Conservation (phyloP, 2,888 invertebrate genomes). For the Thysanoteuthis rhombus region DNA sequence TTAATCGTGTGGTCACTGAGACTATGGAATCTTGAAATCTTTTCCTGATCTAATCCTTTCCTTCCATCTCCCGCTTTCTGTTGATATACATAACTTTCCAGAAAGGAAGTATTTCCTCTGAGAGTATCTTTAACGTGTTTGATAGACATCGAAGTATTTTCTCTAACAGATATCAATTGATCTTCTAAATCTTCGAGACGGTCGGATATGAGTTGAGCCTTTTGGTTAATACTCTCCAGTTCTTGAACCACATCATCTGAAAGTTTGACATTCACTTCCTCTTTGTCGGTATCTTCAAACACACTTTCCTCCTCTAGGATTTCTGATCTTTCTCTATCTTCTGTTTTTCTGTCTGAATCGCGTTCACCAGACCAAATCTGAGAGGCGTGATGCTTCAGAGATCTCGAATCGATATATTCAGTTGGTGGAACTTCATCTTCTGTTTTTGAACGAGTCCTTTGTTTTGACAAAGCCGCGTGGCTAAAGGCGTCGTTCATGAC, state of each 20-base stretch:
- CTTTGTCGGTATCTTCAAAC: background rate
- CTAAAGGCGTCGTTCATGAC: background rate
- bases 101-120: background rate
- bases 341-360: background rate
- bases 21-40: background rate
- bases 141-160: background rate
- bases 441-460: background rate
- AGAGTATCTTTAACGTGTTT: background rate
- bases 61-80: background rate
- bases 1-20: background rate
- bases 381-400: background rate
- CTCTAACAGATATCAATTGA: background rate
- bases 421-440: background rate
- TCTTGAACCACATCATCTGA: background rate
- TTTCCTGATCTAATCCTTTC: background rate
- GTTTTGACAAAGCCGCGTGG: background rate
- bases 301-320: background rate
- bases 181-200: background rate
- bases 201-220: background rate
- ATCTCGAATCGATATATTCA: background rate
- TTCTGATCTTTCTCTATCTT: background rate
- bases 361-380: background rate
- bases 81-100: background rate
- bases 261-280: background rate
- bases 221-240: background rate